phyloP scores from a whole-genome alignment of 2,113 vertebrate genomes.

The Macquaria australasica region DNA sequence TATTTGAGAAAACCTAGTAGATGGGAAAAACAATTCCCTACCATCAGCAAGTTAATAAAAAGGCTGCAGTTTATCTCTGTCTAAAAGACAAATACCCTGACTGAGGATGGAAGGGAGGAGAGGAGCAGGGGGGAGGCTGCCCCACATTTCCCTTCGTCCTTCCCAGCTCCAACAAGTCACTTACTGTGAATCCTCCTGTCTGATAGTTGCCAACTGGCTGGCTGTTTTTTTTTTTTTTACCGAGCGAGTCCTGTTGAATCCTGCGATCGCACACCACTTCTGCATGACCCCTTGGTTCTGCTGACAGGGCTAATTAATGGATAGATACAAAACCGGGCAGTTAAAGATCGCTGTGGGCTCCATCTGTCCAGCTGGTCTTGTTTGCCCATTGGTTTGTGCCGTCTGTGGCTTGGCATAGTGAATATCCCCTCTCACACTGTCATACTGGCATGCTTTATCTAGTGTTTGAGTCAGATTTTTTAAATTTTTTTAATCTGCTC shows the following conservation, averaged over 20 bases:
- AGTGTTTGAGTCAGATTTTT: not conserved
- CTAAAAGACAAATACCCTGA: conserved; percentile 83
- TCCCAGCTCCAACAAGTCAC: conserved; percentile 61
- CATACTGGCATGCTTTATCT: conserved; percentile 23
- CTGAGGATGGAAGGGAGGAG: conserved; percentile 59
- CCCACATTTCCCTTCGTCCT: conserved; percentile 65
- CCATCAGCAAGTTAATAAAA: conserved; percentile 86
- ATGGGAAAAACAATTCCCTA: conserved; percentile 76
- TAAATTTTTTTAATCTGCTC: not conserved
- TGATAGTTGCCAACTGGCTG: conserved; percentile 38
- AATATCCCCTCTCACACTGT: conserved; percentile 36
- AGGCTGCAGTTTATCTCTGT: conserved; percentile 83
- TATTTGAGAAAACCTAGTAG: conserved; percentile 71
- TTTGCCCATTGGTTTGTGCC: conserved; percentile 58
- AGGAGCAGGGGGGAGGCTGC: conserved; percentile 56
- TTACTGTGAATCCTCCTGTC: conserved; percentile 57
- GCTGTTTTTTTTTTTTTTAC: conserved; percentile 45
- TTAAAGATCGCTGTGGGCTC: conserved; percentile 60
- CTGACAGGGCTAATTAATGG: conserved; percentile 72
- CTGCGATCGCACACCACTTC: conserved; percentile 23
- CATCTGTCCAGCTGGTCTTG: conserved; percentile 72
- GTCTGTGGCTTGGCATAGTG: conserved; percentile 47
- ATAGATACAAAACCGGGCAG: conserved; percentile 61
- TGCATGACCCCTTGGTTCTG: conserved; percentile 53
- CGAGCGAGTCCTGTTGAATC: conserved; percentile 24